Evolutionary conservation across 2,888 invertebrate species (phyloP).

Genomic region (Apamea monoglypha): DNA sequence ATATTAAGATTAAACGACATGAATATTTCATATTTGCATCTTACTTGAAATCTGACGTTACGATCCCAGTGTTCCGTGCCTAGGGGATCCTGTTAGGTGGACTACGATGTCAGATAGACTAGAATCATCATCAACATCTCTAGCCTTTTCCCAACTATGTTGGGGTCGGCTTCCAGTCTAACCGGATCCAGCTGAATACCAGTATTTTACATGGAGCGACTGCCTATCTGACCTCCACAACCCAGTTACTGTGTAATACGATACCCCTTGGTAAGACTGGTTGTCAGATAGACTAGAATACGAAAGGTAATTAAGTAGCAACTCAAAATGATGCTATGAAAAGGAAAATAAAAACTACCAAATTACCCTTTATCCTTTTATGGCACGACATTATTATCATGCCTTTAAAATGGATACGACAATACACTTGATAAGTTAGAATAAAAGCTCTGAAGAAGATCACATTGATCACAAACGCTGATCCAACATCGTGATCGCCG

Average conservation of each 20-base stretch:
- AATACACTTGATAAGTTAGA: neutral
- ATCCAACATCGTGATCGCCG: neutral
- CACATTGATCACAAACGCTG: neutral
- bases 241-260: too few relatives aligned
- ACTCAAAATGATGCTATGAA: too few relatives aligned
- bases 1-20: constrained; percentile 38
- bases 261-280: too few relatives aligned
- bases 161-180: too few relatives aligned
- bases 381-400: neutral
- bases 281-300: too few relatives aligned
- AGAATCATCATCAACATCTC: too few relatives aligned
- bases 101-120: neutral
- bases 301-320: too few relatives aligned
- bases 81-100: neutral
- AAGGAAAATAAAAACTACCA: neutral
- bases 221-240: too few relatives aligned
- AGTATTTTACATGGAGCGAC: too few relatives aligned
- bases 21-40: constrained; percentile 28
- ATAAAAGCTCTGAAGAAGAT: neutral
- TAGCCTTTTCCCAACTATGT: too few relatives aligned
- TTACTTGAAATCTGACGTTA: constrained; percentile 22
- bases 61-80: neutral
- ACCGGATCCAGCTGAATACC: too few relatives aligned
- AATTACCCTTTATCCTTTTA: neutral
- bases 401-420: neutral